Evolutionary conservation across 2,797 vertebrate genomes (phyloP).

Genomic region (Neosalanx taihuensis): DNA sequence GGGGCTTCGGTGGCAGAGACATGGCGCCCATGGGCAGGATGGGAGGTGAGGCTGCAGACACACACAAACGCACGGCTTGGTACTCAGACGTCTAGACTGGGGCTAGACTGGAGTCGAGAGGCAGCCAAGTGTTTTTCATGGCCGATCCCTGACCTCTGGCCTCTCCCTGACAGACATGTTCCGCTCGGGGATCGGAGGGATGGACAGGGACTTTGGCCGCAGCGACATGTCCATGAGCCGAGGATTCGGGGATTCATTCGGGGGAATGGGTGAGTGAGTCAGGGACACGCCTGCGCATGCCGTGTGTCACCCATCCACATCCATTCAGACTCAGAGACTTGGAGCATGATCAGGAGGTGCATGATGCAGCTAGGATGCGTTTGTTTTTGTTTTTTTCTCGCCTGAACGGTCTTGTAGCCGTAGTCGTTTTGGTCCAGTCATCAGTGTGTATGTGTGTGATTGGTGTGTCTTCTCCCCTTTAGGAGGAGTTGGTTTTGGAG

Average conservation of each 20-base stretch:
- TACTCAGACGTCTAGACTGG: no score
- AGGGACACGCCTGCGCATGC: no score
- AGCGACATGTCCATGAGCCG: slow-evolving; percentile 88
- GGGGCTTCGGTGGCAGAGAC: slow-evolving; percentile 83
- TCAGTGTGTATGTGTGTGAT: slow-evolving; percentile 18
- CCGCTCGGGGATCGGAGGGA: slow-evolving; percentile 87
- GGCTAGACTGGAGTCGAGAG: no score
- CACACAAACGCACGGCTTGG: no score
- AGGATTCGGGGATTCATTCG: slow-evolving; percentile 91
- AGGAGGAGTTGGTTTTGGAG: slow-evolving; percentile 88
- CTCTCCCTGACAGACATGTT: slow-evolving; percentile 79
- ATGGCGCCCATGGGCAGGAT: slow-evolving; percentile 81
- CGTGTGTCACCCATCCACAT: neutral
- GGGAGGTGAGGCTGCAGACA: slow-evolving; percentile 76
- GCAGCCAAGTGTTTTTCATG: no score
- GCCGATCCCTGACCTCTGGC: no score
- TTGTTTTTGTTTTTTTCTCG: neutral
- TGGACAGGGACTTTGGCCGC: slow-evolving; percentile 92
- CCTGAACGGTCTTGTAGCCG: neutral
- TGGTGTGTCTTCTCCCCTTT: slow-evolving; percentile 52
- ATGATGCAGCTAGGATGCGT: neutral
- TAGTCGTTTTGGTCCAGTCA: neutral
- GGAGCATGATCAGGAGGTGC: neutral
- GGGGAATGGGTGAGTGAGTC: slow-evolving; percentile 84
- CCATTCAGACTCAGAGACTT: no score